phyloP scores from a whole-genome alignment of 2,797 vertebrate genomes.

The Calcarius lapponicus region DNA sequence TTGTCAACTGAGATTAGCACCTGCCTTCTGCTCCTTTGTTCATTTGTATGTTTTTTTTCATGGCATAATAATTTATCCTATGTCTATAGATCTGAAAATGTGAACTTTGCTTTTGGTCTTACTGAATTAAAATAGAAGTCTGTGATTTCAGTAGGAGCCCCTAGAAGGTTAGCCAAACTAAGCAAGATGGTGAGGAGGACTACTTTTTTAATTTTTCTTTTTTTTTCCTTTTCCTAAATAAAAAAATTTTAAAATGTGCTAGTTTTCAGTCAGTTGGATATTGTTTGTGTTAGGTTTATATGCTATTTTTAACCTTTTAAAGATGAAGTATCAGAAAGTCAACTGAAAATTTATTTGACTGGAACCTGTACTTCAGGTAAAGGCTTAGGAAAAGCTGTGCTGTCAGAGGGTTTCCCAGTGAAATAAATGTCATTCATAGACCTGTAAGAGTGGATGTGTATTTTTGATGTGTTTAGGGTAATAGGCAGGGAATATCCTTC shows the following conservation, averaged over 20 bases:
- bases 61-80: background rate
- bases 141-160: background rate
- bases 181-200: background rate
- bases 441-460: accelerated
- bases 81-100: background rate
- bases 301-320: background rate
- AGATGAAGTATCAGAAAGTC: background rate
- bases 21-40: background rate
- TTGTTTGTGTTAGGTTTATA: background rate
- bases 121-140: background rate
- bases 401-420: background rate
- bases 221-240: too few species aligned
- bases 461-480: background rate
- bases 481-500: background rate
- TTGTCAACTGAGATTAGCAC: background rate
- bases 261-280: background rate
- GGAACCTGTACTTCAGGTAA: background rate
- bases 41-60: background rate
- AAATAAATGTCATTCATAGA: background rate
- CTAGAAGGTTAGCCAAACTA: background rate
- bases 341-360: background rate
- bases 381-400: background rate
- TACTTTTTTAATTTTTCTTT: accelerated
- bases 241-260: background rate
- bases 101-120: background rate